Base-by-base conservation (phyloP, 2,113 vertebrate genomes). In the Anolis carolinensis region DNA sequence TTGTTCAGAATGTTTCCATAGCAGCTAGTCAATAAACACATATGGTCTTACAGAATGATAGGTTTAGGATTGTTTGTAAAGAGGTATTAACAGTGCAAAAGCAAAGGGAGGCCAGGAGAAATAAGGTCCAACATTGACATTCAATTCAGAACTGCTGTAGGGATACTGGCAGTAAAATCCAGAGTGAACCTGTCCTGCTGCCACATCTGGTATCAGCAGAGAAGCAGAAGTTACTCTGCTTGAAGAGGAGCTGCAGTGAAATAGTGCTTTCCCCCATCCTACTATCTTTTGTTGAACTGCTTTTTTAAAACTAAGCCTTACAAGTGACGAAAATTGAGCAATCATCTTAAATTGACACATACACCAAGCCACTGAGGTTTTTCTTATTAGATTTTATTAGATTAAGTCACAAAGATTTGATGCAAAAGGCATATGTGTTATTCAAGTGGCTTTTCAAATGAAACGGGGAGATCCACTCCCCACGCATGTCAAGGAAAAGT, bases 321-420 rank as follows among this genome's bases (percentile, higher is more conserved):
- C 30, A 34, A 7, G 1, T 44, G 36, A 74, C 74, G 6, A 10
- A 23, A 79, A 78, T 23, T 6, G 75, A 36, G 4, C 23, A 9
- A 8, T 3, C 25, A 34, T 9, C 2, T 39, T 32, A 50, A 44
- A 36, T 8, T 21, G 59, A 74, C 50, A 30, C 18, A 75, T 70
- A 81, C 59, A 65, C 9, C 13, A 14, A 81, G 39, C 25, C 44
- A 36, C 21, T 10, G 25, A 23, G 30, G 1, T 21, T 50, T 65
- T 73, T 21, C 32, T 80, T 48, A 14, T 68, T 67, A 39, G 62
- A 67, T 75, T 88, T 88, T 88, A 88, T 84, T 84, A 39, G 82
- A 68, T 79, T 20, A 83, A 55, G 71, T 74, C 72, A 55, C 59
- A 74, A 81, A 84, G 77, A 79, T 50, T 59, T 50, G 67, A 59